Evolutionary conservation across 2,797 vertebrate genomes (phyloP), one percentile per base, ranked within the genome.

Genomic region (Myotis daubentonii): DNA sequence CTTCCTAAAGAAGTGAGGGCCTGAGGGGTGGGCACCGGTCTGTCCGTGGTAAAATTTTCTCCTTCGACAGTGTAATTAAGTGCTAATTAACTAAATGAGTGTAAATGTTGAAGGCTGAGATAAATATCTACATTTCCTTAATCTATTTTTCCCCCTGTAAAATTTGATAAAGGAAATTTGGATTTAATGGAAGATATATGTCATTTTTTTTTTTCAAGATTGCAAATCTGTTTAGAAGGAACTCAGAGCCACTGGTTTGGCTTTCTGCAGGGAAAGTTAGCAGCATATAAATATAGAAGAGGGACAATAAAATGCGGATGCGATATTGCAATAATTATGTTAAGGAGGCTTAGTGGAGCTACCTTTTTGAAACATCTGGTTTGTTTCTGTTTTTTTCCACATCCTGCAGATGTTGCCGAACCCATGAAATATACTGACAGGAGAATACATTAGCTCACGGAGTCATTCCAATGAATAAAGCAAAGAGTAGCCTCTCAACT

Each of bases 11-110:
- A 97, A 95, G 97, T 83, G 83, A 92, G 96, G 92, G 95, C 94
- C 96, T 95, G 96, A 75, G 0, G 38, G 0, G n/a, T 97, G 95
- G 94, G 4, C 16, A 97, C 94, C 83, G 96, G 97, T 97, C 97
- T 95, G 91, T 97, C 96, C 57, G 57, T 36, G 96, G 92, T 93
- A 97, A 95, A 97, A 97, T 95, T 97, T 97, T 86, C 95, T 55
- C 86, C 93, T 97, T 95, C 98, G 98, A 98, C 98, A 96, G 96
- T 81, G 22, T 98, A 98, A 98, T 98, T 98, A 98, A 98, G 98
- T 98, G 98, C 97, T 98, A 98, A 98, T 98, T 98, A 98, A 96
- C 97, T 97, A 98, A 98, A 98, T 98, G 98, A 98, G 98, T 97
- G 96, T 98, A 98, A 98, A 98, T 93, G 98, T 97, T 98, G 98